These are phyloP conservation scores for Caradrina kadenii DNA, from an alignment of 2,888 invertebrate species.

Conservation along the genomic window DNA sequence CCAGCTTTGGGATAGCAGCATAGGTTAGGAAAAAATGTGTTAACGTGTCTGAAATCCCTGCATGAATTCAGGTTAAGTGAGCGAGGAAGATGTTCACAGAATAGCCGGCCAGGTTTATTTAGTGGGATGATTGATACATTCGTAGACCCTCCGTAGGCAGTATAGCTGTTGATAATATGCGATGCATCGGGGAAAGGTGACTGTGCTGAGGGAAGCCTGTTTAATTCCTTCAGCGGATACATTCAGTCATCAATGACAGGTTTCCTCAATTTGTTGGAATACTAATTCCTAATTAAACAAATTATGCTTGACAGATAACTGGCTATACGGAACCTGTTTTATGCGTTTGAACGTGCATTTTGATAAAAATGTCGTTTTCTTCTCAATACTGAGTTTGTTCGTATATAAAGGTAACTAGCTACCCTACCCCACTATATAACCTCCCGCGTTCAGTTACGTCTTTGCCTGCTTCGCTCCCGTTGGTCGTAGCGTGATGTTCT, in stretches of 20 bases:
- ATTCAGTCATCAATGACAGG: constrained; percentile 15
- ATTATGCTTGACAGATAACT: not conserved
- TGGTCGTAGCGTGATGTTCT: no score
- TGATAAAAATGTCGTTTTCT: not conserved
- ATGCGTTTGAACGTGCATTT: not conserved
- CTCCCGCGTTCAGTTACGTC: no score
- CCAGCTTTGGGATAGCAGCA: no score
- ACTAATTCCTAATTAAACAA: not conserved
- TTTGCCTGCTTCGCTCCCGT: no score
- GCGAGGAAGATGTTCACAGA: no score
- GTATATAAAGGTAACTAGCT: no score
- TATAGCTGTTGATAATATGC: constrained; percentile 3
- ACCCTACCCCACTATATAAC: no score
- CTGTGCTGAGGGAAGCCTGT: constrained; percentile 4
- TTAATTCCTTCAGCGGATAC: constrained; percentile 34
- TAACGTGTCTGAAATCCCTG: no score
- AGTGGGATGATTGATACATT: not conserved
- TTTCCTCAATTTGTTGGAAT: constrained; percentile 41
- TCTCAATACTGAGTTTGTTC: no score
- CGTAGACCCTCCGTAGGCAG: not conserved
- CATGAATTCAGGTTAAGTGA: no score
- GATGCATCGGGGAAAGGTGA: constrained; percentile 11
- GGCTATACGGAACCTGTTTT: not conserved
- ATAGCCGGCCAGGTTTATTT: not conserved
- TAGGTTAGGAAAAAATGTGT: no score